Conservation (phyloP, 2,888 invertebrate genomes). For the Glomeris marginata region DNA sequence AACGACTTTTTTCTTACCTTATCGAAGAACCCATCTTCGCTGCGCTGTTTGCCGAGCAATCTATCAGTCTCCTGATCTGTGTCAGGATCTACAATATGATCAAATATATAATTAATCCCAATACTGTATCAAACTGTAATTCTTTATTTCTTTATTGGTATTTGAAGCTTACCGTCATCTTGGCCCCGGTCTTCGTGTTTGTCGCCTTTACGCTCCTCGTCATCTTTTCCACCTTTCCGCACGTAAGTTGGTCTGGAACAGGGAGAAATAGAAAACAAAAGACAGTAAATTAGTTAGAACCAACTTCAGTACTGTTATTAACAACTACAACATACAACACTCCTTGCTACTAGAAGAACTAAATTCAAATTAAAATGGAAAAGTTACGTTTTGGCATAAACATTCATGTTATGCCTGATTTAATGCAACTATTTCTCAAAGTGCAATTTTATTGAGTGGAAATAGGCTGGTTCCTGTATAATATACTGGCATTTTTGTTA, state of each 20-base stretch:
- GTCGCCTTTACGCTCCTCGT: neutral
- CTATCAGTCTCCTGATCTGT: slow-evolving; percentile 97
- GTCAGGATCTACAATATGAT: slow-evolving; percentile 45
- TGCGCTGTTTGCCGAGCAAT: slow-evolving; percentile 79
- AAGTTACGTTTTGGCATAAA: too few species aligned
- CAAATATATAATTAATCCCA: neutral
- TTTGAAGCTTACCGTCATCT: slow-evolving; percentile 6
- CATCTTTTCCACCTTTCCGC: neutral
- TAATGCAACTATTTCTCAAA: too few species aligned
- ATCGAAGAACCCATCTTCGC: slow-evolving; percentile 21
- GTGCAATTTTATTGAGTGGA: too few species aligned
- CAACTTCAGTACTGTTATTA: too few species aligned
- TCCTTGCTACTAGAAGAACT: too few species aligned
- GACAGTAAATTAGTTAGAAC: too few species aligned
- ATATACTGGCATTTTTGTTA: too few species aligned
- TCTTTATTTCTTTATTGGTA: neutral
- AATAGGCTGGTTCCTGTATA: too few species aligned
- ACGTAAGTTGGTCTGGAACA: slow-evolving; percentile 1
- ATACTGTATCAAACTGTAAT: neutral
- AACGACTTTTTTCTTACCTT: slow-evolving; percentile 20
- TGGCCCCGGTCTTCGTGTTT: slow-evolving; percentile 7
- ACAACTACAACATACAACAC: too few species aligned
- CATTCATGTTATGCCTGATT: too few species aligned
- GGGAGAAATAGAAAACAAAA: too few species aligned
- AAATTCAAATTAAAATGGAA: too few species aligned